Evolutionary conservation across 2,113 vertebrate genomes (phyloP).

Genomic region (Burhinus bistriatus): DNA sequence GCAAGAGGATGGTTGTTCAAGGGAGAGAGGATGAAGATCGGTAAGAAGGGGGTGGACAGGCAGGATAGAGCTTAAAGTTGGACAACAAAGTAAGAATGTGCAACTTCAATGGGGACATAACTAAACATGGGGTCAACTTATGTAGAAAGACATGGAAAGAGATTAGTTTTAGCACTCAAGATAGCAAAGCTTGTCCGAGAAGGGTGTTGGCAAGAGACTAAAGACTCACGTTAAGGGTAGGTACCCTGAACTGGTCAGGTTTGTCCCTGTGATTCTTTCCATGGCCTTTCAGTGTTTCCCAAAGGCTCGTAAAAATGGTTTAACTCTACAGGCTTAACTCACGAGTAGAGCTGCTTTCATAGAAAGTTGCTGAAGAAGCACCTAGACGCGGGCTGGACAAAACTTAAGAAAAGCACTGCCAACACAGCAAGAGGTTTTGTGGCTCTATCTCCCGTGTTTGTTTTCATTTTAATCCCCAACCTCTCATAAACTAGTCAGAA

Average conservation of each 20-base stretch:
- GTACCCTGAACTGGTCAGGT: not conserved
- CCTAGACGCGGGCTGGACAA: not conserved
- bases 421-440: not conserved
- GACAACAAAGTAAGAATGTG: not conserved
- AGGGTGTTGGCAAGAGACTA: not conserved
- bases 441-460: not conserved
- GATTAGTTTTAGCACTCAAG: not conserved
- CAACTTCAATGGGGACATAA: rapidly evolving
- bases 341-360: not conserved
- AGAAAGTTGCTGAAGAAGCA: not conserved
- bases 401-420: not conserved
- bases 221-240: not conserved
- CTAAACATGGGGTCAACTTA: not conserved
- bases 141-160: not conserved
- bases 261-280: not conserved
- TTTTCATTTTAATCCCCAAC: not conserved
- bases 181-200: not conserved
- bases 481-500: not conserved
- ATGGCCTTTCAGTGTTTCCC: not conserved
- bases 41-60: not conserved
- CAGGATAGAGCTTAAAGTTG: not conserved
- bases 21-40: not conserved
- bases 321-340: not conserved
- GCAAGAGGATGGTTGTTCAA: not conserved
- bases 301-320: not conserved